Evolutionary conservation across 2,888 invertebrate species (phyloP).

Genomic region (Polylopha cassiicola): DNA sequence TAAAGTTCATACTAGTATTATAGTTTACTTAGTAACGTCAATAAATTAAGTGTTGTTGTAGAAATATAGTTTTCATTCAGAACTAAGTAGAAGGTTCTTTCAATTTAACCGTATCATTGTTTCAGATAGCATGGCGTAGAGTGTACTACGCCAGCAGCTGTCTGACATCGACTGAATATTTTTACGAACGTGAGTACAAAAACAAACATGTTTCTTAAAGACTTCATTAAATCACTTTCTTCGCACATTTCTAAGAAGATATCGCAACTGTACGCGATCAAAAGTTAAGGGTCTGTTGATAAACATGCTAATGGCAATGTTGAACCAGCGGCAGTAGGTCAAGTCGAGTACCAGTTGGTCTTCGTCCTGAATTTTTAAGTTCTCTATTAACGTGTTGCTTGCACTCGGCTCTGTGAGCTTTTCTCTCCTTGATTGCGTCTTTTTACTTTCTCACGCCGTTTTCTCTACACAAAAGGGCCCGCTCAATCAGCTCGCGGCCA

Average conservation of each 20-base stretch:
- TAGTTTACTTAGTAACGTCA: too few relatives aligned
- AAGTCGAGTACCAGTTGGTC: conserved; percentile 30
- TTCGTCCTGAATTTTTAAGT: conserved; percentile 71
- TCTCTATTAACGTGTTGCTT: conserved; percentile 56
- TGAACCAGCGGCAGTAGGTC: conserved; percentile 48
- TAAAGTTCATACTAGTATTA: too few relatives aligned
- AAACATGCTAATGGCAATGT: conserved; percentile 12
- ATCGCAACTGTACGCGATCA: conserved; percentile 3
- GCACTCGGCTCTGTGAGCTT: conserved; percentile 49
- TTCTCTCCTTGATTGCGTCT: conserved; percentile 71
- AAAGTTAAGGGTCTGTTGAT: conserved; percentile 17
- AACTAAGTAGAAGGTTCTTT: conserved; percentile 20
- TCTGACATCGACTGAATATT: conserved; percentile 23
- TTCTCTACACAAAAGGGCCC: conserved; percentile 42
- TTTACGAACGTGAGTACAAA: conserved; percentile 14
- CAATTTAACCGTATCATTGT: conserved; percentile 36
- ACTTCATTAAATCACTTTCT: conserved; percentile 15
- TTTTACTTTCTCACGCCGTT: conserved; percentile 62
- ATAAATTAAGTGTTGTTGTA: too few relatives aligned
- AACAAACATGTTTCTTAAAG: background rate
- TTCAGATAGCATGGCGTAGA: conserved; percentile 56
- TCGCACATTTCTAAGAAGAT: conserved; percentile 6
- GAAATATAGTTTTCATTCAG: conserved; percentile 21
- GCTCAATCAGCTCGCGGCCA: conserved; percentile 47
- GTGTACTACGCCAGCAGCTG: conserved; percentile 31